phyloP scores from a whole-genome alignment of 2,113 vertebrate species.

The Myotis lucifugus region DNA sequence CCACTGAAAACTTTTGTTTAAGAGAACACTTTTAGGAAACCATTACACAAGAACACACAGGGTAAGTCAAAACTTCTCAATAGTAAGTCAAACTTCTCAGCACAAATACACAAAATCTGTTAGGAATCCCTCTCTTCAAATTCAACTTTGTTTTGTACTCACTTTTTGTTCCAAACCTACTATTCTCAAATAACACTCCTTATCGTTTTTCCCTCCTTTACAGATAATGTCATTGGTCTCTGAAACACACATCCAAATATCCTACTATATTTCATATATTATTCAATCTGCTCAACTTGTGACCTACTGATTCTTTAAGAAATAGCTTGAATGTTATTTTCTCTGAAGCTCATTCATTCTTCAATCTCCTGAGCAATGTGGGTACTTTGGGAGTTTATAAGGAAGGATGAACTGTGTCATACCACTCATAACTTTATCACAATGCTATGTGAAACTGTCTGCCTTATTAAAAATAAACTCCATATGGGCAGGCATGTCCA shows the following conservation, averaged over 20 bases:
- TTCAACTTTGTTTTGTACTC: not conserved
- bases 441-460: not conserved
- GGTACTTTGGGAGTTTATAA: not conserved
- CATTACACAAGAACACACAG: not conserved
- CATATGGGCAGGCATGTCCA: not conserved
- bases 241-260: not conserved
- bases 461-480: slow-evolving; percentile 48
- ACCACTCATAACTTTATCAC: not conserved
- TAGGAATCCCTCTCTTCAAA: not conserved
- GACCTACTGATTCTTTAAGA: not conserved
- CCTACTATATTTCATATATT: not conserved
- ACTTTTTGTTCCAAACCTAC: not conserved
- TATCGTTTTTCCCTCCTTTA: not conserved
- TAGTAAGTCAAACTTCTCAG: not conserved
- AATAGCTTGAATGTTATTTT: not conserved
- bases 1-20: not conserved
- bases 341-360: not conserved
- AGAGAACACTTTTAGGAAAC: not conserved
- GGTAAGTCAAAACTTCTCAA: no score
- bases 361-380: not conserved
- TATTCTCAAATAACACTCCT: not conserved
- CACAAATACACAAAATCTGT: not conserved
- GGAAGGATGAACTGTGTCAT: not conserved
- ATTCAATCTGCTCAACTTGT: not conserved
- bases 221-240: not conserved